Base-by-base conservation (phyloP, 2,113 vertebrate species). In the Sialia sialis region DNA sequence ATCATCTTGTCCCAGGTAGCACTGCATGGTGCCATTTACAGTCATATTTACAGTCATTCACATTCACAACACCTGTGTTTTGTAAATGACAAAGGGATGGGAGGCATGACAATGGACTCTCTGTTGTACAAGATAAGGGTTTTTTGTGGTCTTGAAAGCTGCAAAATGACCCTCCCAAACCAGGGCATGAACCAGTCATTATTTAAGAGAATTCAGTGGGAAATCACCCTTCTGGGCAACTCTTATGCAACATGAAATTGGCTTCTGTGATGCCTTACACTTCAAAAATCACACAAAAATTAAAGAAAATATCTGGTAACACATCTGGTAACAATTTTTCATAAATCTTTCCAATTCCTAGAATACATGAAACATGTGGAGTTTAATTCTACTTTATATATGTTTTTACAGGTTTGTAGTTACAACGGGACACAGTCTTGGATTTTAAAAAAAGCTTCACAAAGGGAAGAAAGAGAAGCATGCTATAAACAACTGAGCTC, bases 281-380 rank as follows among this genome's bases (percentile, higher is more conserved):
- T 79, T 88, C 27, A n/a, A 36, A 13, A 93, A 85, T 14, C 25
- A 72, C 19, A 76, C 2, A 70, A 84, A 87, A 89, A 68, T 30
- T 59, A 85, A 82, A 91, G 46, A 70, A 82, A 94, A 94, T 75
- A 78, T 51, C 32, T 49, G 46, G 93, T 67, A 67, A 39, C 38
- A 83, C 36, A 64, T 78, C 29, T 90, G 67, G 25, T 39, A 90
- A 72, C 29, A 64, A 60, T 85, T 87, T 84, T 88, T 30, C 62
- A 87, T 43, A 49, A n/a, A 55, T 30, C 36, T 79, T 92, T 79
- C 74, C 6, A 64, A 76, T 56, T 80, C 54, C 56, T 73, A 66
- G 39, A 88, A 66, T 14, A 90, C 4, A 41, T 55, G 69, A 56
- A 88, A 76, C 13, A 62, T 3, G 2, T 34, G 29, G 25, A 8